phyloP scores from a whole-genome alignment of 2,888 invertebrate species.

The Aphodius sticticus region DNA sequence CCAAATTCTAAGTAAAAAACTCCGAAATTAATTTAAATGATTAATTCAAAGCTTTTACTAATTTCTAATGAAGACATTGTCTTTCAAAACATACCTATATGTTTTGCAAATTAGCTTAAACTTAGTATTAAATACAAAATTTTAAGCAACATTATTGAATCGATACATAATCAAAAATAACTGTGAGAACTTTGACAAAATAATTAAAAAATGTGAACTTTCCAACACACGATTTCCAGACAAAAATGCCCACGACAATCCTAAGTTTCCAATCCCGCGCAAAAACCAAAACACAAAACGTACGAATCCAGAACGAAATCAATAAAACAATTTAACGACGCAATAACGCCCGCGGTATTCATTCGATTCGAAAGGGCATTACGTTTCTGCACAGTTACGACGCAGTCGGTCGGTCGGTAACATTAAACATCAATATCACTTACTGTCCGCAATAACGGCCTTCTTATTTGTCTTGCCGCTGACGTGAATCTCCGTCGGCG shows the following conservation, averaged over 20 bases:
- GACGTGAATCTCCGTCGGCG: constrained; percentile 54
- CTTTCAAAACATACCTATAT: no score
- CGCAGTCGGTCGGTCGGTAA: not conserved
- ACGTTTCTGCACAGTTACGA: not conserved
- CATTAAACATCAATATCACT: constrained; percentile 32
- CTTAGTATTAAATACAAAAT: no score
- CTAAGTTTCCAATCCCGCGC: not conserved
- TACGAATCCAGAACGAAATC: not conserved
- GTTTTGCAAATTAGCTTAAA: no score
- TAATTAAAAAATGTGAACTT: no score
- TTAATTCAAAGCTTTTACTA: no score
- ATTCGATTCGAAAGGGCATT: constrained; percentile 4
- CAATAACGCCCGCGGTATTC: not conserved
- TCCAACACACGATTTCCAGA: no score
- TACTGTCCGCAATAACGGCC: constrained; percentile 65
- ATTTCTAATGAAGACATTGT: no score
- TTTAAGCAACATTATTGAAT: no score
- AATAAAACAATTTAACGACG: not conserved
- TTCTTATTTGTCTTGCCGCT: constrained; percentile 62
- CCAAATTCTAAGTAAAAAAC: no score
- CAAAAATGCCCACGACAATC: not conserved
- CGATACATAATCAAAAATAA: no score
- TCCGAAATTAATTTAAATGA: no score
- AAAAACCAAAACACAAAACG: not conserved
- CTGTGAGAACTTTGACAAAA: no score